A percentile compares a stretch with the other conserved stretches of the same genome.
phyloP scores from a whole-genome alignment of 2,888 invertebrate species.

The Mylabris sibirica region DNA sequence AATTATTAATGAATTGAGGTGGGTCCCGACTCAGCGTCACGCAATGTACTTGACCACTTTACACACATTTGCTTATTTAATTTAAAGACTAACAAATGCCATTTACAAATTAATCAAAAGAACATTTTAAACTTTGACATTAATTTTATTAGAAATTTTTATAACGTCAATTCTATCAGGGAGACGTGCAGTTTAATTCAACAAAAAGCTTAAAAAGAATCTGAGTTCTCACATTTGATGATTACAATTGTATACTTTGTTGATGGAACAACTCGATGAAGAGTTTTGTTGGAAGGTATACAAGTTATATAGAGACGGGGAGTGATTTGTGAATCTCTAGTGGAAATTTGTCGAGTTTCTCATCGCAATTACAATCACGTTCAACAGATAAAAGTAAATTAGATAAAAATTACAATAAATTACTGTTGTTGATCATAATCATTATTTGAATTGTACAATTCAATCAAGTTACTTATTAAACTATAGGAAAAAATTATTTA shows the following conservation, averaged over 20 bases:
- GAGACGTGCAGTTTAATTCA: too few species aligned
- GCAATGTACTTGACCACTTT: conserved; percentile 8
- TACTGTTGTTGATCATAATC: too few species aligned
- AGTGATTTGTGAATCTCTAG: not conserved
- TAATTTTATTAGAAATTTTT: not conserved
- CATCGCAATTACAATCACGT: not conserved
- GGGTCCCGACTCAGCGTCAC: not conserved
- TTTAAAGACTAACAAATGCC: not conserved
- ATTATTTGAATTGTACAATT: too few species aligned
- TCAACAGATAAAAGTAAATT: not conserved
- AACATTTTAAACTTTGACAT: not conserved
- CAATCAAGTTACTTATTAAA: too few species aligned
- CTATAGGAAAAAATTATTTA: not conserved
- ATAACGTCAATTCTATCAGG: not conserved
- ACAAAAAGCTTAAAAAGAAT: too few species aligned
- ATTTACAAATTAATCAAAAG: not conserved
- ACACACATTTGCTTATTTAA: not conserved
- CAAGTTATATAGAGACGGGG: too few species aligned
- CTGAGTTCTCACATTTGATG: too few species aligned
- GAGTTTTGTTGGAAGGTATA: too few species aligned
- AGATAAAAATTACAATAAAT: not conserved
- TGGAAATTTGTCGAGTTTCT: too few species aligned
- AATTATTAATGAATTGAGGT: not conserved
- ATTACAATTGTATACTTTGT: too few species aligned
- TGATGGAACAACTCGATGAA: too few species aligned